Evolutionary conservation across 2,888 invertebrate species (phyloP), one percentile per base, ranked within the genome.

Genomic region (Pachliopta kotzebuea): DNA sequence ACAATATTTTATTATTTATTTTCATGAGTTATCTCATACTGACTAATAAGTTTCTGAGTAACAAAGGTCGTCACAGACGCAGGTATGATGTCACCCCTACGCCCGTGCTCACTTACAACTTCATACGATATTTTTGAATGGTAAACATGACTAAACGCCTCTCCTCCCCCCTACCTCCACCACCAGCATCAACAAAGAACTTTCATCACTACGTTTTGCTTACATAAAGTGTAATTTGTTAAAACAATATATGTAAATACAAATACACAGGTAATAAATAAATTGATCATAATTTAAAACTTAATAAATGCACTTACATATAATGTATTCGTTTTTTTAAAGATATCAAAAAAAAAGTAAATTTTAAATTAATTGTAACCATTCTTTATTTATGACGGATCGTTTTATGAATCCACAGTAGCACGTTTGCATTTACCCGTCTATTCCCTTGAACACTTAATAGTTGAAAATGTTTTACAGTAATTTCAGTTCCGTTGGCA

Each of bases 61-160:
- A 45, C 21, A 21, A 52, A 52, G 20, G 50, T 21, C 58, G 21
- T 63, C 26, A 21, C 18, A 53, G 26, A 26, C 54, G 56, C 42
- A 49, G 52, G 24, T 60, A 37, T 64, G 60, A 60, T 60, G 60
- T 64, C 60, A 60, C 55, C 45, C 21, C 31, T 11, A 20, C 56
- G 58, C 37, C 6, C 56, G 26, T 8, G 56, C 18, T 50, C 26
- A 50, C 31, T 21, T 23, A 24, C 45, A 52, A 23, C 21, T 52
- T 29, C 23, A 49, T 26, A 26, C 52, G 52, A 54, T 20, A 20
- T 56, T 23, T 56, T 42, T 17, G 23, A 61, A 45, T 60, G 50
- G 53, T 57, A 61, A 65, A 53, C 52, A 65, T 49, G 23, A 20
- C 56, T n/a, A 6, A 3, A 3, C 26, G 4, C 26, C 6, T 6